Conservation (phyloP, 2,888 invertebrate species). For the Eristalis intricaria region DNA sequence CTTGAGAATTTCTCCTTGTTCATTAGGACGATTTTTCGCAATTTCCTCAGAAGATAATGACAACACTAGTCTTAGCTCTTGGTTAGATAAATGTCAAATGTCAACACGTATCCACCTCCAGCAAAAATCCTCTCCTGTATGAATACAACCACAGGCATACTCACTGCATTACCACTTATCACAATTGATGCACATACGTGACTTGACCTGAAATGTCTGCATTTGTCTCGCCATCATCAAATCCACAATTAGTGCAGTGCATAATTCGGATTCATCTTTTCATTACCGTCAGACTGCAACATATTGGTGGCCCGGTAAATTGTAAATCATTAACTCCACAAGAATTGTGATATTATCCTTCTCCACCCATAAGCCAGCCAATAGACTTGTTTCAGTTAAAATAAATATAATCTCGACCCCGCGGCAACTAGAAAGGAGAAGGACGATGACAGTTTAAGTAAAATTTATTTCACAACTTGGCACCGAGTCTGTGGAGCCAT, state of each 20-base stretch:
- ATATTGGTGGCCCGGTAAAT: background rate
- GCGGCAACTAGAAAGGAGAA: background rate
- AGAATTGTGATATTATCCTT: background rate
- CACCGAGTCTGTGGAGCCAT: constrained; percentile 21
- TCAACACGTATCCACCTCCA: background rate
- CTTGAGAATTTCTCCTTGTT: no score
- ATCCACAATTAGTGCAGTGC: background rate
- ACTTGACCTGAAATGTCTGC: constrained; percentile 33
- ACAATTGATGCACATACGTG: constrained; percentile 20
- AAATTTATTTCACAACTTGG: constrained; percentile 49
- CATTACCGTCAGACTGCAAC: background rate
- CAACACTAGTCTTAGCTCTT: no score
- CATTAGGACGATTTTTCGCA: no score
- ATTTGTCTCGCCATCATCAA: background rate
- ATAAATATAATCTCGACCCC: background rate
- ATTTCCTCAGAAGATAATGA: no score
- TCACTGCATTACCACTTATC: background rate
- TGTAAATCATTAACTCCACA: background rate
- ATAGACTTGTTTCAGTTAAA: constrained; percentile 11
- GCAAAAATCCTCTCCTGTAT: background rate
- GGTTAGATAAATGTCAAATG: no score
- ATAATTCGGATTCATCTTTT: background rate
- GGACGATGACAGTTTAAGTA: constrained; percentile 29
- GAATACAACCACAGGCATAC: background rate
- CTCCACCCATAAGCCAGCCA: background rate